Evolutionary conservation across 2,888 invertebrate species (phyloP).

Genomic region (Erpobdella octoculata): DNA sequence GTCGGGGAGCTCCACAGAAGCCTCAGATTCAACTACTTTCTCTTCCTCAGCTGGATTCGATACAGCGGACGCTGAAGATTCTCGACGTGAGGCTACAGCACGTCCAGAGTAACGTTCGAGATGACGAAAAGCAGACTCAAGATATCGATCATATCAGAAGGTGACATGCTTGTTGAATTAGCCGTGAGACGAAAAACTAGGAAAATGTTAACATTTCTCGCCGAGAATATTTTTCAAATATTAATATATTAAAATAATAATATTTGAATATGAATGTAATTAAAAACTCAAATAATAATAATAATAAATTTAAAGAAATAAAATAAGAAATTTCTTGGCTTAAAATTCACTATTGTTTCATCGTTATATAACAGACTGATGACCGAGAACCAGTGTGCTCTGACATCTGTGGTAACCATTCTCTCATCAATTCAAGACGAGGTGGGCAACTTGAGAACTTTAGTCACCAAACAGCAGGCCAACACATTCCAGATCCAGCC

Average conservation of each 20-base stretch:
- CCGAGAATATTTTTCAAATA: too few species aligned
- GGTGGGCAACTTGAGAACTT: slow-evolving; percentile 30
- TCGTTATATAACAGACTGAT: slow-evolving; percentile 44
- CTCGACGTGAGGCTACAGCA: slow-evolving; percentile 51
- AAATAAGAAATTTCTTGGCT: neutral
- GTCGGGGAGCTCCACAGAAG: slow-evolving; percentile 27
- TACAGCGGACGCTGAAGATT: slow-evolving; percentile 49
- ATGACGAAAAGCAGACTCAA: slow-evolving; percentile 49
- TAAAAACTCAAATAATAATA: neutral
- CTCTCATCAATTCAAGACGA: slow-evolving; percentile 47
- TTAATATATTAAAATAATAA: too few species aligned
- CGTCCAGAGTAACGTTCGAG: slow-evolving; percentile 48
- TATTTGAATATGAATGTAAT: too few species aligned
- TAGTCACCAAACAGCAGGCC: slow-evolving; percentile 34
- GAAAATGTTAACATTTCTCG: too few species aligned
- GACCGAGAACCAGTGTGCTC: slow-evolving; percentile 51
- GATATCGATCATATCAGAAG: slow-evolving; percentile 45
- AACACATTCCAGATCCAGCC: slow-evolving; percentile 34
- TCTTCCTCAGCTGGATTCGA: slow-evolving; percentile 51
- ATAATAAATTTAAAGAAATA: neutral
- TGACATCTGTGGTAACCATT: slow-evolving; percentile 50
- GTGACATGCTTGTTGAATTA: too few species aligned
- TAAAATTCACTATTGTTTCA: neutral
- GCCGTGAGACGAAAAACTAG: too few species aligned
- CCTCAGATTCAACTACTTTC: slow-evolving; percentile 48